phyloP scores from a whole-genome alignment of 2,888 invertebrate genomes.

The Falcaria lacertinaria region DNA sequence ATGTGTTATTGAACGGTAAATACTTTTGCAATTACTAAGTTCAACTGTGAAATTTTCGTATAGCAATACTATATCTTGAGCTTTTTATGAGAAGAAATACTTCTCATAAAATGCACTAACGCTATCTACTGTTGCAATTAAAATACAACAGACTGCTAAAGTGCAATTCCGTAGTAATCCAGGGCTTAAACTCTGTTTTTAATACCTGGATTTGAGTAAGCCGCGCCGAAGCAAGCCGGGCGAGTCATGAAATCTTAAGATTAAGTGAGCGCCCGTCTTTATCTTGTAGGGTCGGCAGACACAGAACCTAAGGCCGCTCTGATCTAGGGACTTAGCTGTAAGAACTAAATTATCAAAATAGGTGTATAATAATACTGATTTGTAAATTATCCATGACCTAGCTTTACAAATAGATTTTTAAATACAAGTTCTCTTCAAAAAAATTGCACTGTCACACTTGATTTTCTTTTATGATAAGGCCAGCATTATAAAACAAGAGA shows the following conservation, averaged over 20 bases:
- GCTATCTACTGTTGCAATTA: neutral
- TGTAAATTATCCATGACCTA: no score
- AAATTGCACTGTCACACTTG: no score
- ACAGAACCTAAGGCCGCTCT: conserved; percentile 14
- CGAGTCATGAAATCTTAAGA: conserved; percentile 37
- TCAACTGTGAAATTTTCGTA: no score
- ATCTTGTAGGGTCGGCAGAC: conserved; percentile 27
- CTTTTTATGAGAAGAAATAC: no score
- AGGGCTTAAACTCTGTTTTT: conserved; percentile 32
- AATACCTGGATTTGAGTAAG: conserved; percentile 37
- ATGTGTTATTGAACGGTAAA: no score
- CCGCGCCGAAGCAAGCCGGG: conserved; percentile 15
- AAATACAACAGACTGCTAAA: neutral
- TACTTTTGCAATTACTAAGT: no score
- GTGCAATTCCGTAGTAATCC: conserved; percentile 17
- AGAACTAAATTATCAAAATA: neutral
- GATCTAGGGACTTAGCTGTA: neutral
- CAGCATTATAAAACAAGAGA: no score
- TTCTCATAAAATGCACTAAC: no score
- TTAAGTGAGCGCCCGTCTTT: conserved; percentile 31
- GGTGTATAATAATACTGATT: neutral
- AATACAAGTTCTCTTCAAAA: no score
- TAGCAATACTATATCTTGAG: no score
- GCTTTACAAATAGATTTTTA: no score
- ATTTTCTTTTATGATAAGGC: no score